Evolutionary conservation across 2,888 invertebrate species (phyloP).

Genomic region (Eurytoma californica): DNA sequence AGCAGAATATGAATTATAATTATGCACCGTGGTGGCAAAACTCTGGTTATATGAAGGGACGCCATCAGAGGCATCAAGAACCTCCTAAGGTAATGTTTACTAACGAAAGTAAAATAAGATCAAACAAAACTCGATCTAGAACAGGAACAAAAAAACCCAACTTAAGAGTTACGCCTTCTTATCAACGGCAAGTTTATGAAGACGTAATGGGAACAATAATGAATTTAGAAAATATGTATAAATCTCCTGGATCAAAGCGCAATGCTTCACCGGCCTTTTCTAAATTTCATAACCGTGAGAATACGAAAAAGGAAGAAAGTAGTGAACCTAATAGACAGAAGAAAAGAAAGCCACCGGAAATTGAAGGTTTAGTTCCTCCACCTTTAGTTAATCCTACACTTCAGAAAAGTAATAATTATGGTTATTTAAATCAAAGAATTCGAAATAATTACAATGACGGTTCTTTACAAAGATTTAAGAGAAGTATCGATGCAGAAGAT

Average conservation of each 20-base stretch:
- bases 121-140: constrained; percentile 33
- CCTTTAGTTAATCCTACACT: constrained; percentile 11
- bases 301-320: constrained; percentile 9
- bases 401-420: constrained; percentile 13
- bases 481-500: constrained; percentile 11
- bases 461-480: constrained; percentile 32
- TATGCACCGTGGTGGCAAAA: not conserved
- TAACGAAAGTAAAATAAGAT: not conserved
- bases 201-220: constrained; percentile 72
- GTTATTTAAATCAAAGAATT: constrained; percentile 7
- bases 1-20: constrained; percentile 9
- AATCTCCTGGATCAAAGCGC: constrained; percentile 17
- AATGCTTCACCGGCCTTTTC: not conserved
- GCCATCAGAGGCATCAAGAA: constrained; percentile 4
- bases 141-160: constrained; percentile 40
- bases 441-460: not conserved
- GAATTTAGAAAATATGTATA: constrained; percentile 61
- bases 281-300: constrained; percentile 10
- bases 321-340: not conserved
- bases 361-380: constrained; percentile 51
- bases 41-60: not conserved
- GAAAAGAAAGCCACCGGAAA: constrained; percentile 13
- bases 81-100: not conserved
- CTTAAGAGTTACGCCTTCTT: constrained; percentile 58
- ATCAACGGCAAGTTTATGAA: constrained; percentile 70